These are phyloP conservation scores for Solea solea DNA, from an alignment of 2,113 vertebrate species.

Conservation along the genomic window DNA sequence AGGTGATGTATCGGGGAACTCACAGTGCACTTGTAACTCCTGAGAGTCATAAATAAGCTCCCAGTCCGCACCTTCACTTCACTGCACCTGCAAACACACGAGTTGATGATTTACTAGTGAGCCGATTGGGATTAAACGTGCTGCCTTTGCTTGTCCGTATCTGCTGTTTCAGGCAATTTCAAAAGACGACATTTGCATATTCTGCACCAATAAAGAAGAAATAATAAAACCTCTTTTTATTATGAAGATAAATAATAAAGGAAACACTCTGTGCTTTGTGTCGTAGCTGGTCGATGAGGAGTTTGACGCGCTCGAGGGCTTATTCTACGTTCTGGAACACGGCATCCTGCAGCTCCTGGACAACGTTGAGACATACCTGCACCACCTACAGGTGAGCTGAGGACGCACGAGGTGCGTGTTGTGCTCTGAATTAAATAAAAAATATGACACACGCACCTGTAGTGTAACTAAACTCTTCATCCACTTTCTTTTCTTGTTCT, in stretches of 20 bases:
- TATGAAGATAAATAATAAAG: too few relatives aligned
- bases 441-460: too few relatives aligned
- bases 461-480: too few relatives aligned
- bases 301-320: constrained; percentile 87
- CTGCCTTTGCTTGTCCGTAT: too few relatives aligned
- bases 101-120: constrained; percentile 20
- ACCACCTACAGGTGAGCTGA: constrained; percentile 84
- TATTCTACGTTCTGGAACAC: constrained; percentile 86
- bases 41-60: neutral
- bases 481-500: too few relatives aligned
- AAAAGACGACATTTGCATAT: too few relatives aligned
- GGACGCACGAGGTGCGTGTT: neutral
- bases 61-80: neutral
- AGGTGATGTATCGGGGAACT: too few relatives aligned
- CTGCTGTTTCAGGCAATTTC: too few relatives aligned
- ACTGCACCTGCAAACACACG: neutral
- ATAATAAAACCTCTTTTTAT: too few relatives aligned
- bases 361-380: constrained; percentile 84
- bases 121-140: neutral
- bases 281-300: constrained; percentile 89
- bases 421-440: too few relatives aligned
- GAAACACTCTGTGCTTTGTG: neutral
- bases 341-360: constrained; percentile 84
- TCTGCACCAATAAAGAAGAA: too few relatives aligned
- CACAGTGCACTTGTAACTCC: too few relatives aligned